Conservation (phyloP, 2,888 invertebrate genomes). For the Pycnomerus fuliginosus region DNA sequence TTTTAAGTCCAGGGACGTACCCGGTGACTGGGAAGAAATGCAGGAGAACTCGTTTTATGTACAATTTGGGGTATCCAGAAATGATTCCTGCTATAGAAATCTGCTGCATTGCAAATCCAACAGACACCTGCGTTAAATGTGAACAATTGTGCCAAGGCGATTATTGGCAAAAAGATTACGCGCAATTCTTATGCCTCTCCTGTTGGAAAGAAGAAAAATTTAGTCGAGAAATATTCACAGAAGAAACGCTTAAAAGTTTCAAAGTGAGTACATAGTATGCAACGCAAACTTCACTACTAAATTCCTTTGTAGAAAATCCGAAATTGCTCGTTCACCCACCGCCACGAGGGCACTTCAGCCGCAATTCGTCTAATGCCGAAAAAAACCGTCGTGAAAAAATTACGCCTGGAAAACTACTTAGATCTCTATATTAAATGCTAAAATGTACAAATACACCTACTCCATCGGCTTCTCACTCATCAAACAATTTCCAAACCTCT, state of each 20-base stretch:
- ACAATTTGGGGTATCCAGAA: constrained; percentile 51
- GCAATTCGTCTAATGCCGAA: constrained; percentile 39
- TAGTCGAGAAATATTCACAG: constrained; percentile 39
- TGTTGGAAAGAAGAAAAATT: constrained; percentile 52
- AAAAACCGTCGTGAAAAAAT: constrained; percentile 40
- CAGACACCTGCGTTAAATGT: constrained; percentile 52
- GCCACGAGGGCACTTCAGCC: constrained; percentile 48
- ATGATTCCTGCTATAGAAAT: constrained; percentile 52
- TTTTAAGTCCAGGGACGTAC: constrained; percentile 43
- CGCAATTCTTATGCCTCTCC: constrained; percentile 50
- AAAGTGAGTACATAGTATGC: constrained; percentile 36
- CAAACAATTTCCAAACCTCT: constrained; percentile 7
- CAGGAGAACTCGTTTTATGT: constrained; percentile 45
- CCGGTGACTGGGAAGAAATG: constrained; percentile 31
- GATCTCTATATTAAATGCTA: constrained; percentile 27
- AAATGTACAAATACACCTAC: constrained; percentile 2
- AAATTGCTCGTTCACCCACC: constrained; percentile 49
- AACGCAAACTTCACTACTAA: too few relatives aligned
- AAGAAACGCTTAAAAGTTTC: constrained; percentile 37
- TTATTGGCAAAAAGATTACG: constrained; percentile 53
- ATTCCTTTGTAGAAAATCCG: constrained; percentile 47
- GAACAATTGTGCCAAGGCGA: constrained; percentile 50
- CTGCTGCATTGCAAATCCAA: constrained; percentile 49
- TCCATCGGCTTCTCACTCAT: constrained; percentile 1
- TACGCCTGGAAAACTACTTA: constrained; percentile 49